Conservation (phyloP, 2,888 invertebrate genomes). For the Andrena chrysosceles region DNA sequence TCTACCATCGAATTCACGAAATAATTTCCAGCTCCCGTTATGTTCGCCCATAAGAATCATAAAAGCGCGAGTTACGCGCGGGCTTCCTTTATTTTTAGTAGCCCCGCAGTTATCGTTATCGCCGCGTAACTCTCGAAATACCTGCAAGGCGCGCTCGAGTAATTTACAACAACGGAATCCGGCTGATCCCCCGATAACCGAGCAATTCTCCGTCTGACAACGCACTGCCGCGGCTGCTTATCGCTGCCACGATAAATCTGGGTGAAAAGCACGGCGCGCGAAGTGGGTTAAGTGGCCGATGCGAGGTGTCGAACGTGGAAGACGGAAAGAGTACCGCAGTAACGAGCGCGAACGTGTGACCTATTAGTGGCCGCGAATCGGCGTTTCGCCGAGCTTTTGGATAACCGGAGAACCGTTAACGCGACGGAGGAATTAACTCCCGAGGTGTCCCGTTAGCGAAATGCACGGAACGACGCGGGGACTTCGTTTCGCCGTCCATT, state of each 20-base stretch:
- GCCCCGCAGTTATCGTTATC: conserved; percentile 19
- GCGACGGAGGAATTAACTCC: too few species aligned
- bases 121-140: conserved; percentile 18
- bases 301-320: conserved; percentile 17
- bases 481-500: conserved; percentile 2
- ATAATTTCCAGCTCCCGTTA: background rate
- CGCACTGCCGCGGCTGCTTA: conserved; percentile 21
- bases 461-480: conserved; percentile 19
- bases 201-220: background rate
- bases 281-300: conserved; percentile 48
- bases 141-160: background rate
- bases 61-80: background rate
- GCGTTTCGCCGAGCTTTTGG: too few species aligned
- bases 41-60: background rate
- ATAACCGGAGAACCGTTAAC: too few species aligned
- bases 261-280: conserved; percentile 16
- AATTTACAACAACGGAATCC: conserved; percentile 4
- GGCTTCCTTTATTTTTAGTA: conserved; percentile 6
- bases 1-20: background rate
- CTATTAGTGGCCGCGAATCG: too few species aligned
- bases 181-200: background rate
- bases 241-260: conserved; percentile 32
- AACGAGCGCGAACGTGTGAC: conserved; percentile 13
- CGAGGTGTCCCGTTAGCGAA: conserved; percentile 1
- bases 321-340: conserved; percentile 26